A percentile compares a stretch with the other conserved stretches of the same genome.
Evolutionary conservation across 2,888 invertebrate genomes (phyloP).

Genomic region (Drosophila mulleri): DNA sequence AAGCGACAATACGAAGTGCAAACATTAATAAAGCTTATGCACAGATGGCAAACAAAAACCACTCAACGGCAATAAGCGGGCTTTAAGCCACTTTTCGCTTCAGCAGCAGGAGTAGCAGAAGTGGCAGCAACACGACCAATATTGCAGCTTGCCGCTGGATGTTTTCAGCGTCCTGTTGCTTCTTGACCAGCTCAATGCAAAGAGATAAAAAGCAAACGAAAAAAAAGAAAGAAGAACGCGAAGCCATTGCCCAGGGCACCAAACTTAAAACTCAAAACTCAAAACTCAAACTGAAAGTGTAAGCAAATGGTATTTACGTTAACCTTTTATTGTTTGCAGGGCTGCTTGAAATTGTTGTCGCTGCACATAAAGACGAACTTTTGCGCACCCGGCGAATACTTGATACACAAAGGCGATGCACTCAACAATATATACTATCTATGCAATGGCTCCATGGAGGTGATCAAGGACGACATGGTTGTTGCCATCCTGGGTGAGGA

Average conservation of each 20-base stretch:
- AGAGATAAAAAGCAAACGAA: neutral
- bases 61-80: conserved; percentile 68
- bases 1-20: conserved; percentile 46
- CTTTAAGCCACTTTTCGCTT: conserved; percentile 75
- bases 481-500: conserved; percentile 96
- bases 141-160: conserved; percentile 1
- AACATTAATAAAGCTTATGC: conserved; percentile 66
- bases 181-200: conserved; percentile 15
- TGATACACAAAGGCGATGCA: conserved; percentile 97
- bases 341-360: conserved; percentile 96
- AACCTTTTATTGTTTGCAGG: conserved; percentile 83
- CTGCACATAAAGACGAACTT: conserved; percentile 97
- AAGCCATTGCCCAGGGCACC: neutral
- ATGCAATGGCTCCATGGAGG: conserved; percentile 99
- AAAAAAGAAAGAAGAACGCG: neutral
- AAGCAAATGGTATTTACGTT: conserved; percentile 43
- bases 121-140: neutral
- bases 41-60: conserved; percentile 73
- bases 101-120: conserved; percentile 19
- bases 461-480: conserved; percentile 97
- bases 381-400: conserved; percentile 97
- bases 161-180: conserved; percentile 12
- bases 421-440: conserved; percentile 97
- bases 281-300: conserved; percentile 17
- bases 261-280: neutral